Evolutionary conservation across 2,888 invertebrate species (phyloP).

Genomic region (Drosophila maculinotata): DNA sequence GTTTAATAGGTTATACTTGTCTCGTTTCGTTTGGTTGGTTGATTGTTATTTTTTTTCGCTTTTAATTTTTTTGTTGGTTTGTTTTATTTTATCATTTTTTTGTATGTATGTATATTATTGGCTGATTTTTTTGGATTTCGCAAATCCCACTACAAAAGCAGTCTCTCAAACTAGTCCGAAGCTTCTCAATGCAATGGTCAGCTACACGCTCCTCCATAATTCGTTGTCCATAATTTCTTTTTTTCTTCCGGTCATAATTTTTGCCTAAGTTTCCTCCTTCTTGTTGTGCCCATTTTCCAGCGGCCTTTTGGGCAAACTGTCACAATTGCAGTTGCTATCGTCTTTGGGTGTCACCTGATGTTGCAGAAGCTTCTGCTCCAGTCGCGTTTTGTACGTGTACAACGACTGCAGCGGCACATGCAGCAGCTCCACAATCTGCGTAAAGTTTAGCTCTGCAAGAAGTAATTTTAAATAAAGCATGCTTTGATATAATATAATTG

Average conservation of each 20-base stretch:
- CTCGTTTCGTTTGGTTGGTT: constrained; percentile 55
- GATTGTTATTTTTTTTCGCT: constrained; percentile 34
- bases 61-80: constrained; percentile 18
- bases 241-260: constrained; percentile 16
- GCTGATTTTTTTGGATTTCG: constrained; percentile 55
- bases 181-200: constrained; percentile 39
- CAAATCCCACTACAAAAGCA: constrained; percentile 60
- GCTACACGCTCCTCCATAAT: constrained; percentile 9
- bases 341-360: constrained; percentile 49
- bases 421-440: constrained; percentile 93
- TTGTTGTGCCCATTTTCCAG: constrained; percentile 80
- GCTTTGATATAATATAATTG: not conserved
- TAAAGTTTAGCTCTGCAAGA: constrained; percentile 92
- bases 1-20: constrained; percentile 50
- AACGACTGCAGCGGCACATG: constrained; percentile 95
- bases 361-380: constrained; percentile 72
- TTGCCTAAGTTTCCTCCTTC: constrained; percentile 45
- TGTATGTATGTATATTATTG: constrained; percentile 41
- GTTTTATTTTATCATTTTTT: constrained; percentile 22
- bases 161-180: constrained; percentile 58
- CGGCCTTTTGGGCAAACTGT: constrained; percentile 51
- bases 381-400: constrained; percentile 87
- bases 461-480: constrained; percentile 1
- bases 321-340: constrained; percentile 59
- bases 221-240: constrained; percentile 35